These are phyloP conservation scores for Eurytoma adleriae DNA, from an alignment of 2,888 invertebrate species.

Conservation along the genomic window DNA sequence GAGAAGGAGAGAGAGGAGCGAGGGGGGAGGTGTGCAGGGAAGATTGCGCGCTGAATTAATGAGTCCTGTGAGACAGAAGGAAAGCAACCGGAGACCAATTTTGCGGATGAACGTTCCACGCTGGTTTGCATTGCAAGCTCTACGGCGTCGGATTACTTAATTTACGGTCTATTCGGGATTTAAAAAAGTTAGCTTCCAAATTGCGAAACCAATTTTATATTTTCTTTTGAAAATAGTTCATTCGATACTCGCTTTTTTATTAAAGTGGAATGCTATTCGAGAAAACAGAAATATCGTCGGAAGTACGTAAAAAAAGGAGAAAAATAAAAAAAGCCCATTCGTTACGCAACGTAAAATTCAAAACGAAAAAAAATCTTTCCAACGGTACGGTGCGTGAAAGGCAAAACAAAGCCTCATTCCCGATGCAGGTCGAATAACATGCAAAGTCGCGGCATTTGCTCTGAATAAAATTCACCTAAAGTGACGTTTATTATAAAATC, in stretches of 20 bases:
- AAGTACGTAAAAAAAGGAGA: too few species aligned
- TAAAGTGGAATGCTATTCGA: neutral
- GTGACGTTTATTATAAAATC: slow-evolving; percentile 50
- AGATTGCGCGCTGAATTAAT: slow-evolving; percentile 54
- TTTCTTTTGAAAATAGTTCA: neutral
- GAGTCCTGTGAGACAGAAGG: slow-evolving; percentile 49
- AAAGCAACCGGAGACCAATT: slow-evolving; percentile 30
- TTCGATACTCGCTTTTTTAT: neutral
- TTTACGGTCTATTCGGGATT: too few species aligned
- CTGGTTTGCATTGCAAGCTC: too few species aligned
- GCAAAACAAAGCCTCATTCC: slow-evolving; percentile 49
- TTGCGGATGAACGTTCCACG: slow-evolving; percentile 11
- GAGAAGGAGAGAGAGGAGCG: neutral
- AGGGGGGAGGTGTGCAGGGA: slow-evolving; percentile 6
- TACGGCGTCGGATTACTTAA: too few species aligned
- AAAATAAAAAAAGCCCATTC: too few species aligned
- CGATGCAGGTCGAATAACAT: slow-evolving; percentile 29
- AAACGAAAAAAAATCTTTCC: too few species aligned
- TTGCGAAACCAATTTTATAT: neutral
- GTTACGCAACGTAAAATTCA: too few species aligned
- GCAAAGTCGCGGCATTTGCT: slow-evolving; percentile 21
- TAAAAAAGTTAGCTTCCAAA: neutral
- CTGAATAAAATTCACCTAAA: slow-evolving; percentile 33
- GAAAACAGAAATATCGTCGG: too few species aligned
- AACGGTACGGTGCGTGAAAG: slow-evolving; percentile 21